Base-by-base conservation (phyloP, 2,888 invertebrate genomes). In the Tiphia femorata region DNA sequence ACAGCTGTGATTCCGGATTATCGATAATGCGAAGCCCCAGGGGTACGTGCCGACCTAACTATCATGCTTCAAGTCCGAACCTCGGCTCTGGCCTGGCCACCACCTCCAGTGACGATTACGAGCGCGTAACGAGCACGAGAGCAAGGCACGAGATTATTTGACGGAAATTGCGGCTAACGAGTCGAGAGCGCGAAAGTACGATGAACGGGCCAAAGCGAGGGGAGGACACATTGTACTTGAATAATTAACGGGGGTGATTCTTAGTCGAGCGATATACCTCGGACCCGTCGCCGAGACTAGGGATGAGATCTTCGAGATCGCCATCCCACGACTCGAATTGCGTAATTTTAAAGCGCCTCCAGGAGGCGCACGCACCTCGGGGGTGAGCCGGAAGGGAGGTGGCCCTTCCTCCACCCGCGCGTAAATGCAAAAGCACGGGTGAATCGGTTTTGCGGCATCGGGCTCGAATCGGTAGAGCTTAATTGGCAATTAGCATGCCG, bases 401-500 rank as follows among this genome's bases (percentile, higher is more conserved):
- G 25, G 25, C 25, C 5, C 5, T 5, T 8, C 21, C 20, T 3
- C 8, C 19, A 10, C n/a, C 16, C 37, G 8, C n/a, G n/a, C n/a
- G n/a, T n/a, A n/a, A n/a, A n/a, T n/a, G n/a, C n/a, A n/a, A n/a
- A n/a, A n/a, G n/a, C n/a, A n/a, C n/a, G n/a, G n/a, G n/a, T n/a
- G n/a, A n/a, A n/a, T 5, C 25, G 6, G 25, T 25, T 29, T 42
- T n/a, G 35, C 40, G 35, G 43, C 54, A 49, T 42, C 60, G 59
- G 25, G n/a, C n/a, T 33, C 52, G 49, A 62, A 58, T 62, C 54
- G 49, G 55, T 56, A 55, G 55, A 49, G 66, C 63, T 64, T 68
- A 65, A 76, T 76, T 70, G 68, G 60, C 70, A 74, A 76, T 75
- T 76, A 76, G 71, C 74, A 70, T 76, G 59, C 64, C 60, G 58